Base-by-base conservation (phyloP, 2,888 invertebrate genomes). In the Noctua comes region DNA sequence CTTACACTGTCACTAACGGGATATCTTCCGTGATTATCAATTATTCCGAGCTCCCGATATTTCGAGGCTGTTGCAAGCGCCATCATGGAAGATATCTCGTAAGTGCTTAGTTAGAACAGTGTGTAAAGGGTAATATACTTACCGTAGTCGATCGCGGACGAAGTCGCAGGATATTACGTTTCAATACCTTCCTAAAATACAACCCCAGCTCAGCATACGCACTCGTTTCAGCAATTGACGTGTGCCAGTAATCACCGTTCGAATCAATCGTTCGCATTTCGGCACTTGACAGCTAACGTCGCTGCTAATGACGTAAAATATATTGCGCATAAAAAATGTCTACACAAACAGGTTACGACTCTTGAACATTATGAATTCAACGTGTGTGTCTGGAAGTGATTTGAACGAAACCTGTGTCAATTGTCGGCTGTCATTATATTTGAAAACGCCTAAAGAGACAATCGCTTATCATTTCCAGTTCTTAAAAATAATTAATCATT, bases 241-340 rank as follows among this genome's bases (percentile, higher is more conserved):
- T 68, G 59, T 62, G 66, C 65, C 48, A 84, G 40, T 86, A 83
- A 86, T 83, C 71, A 62, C 27, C 68, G 57, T 68, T 46, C 64
- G 46, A 71, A 83, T 83, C 86, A 83, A 83, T 83, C 84, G 86
- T 48, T 82, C 76, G 62, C 27, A 54, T 83, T 68, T 83, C 57
- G 57, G 66, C 59, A 68, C 65, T 86, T 83, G 83, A 83, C 78
- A 83, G 83, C n/a, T 65, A 21, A 31, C 68, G 64, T 69, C 59
- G 24, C 16, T 70, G 59, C 70, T 83, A 86, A 86, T 83, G 84
- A 83, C 54, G 68, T 36, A 68, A 46, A 86, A 70, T 86, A 70
- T 85, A 82, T 75, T 82, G 85, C 73, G 54, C 65, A 36, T n/a
- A 31, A 66, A 70, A 86, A 72, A 83, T 72, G 62, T 48, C 31